These are phyloP conservation scores for Burhinus bistriatus DNA, from an alignment of 2,113 vertebrate species.

Conservation along the genomic window DNA sequence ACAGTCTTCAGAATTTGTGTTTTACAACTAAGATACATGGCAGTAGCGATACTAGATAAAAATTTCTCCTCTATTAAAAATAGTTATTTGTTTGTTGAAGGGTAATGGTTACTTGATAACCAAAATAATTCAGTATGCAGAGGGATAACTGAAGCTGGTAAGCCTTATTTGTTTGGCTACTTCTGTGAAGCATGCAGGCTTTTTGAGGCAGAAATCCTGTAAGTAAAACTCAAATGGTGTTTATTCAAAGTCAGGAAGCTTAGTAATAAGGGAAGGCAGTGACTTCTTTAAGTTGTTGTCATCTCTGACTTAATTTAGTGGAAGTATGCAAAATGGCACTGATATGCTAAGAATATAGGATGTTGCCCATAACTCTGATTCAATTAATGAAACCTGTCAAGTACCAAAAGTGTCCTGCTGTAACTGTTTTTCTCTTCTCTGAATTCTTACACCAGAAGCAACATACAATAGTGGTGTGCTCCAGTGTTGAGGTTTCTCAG, in stretches of 20 bases:
- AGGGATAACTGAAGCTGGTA: neutral
- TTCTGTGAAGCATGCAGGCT: conserved; percentile 38
- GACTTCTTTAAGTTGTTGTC: neutral
- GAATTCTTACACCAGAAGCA: conserved; percentile 28
- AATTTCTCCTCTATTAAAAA: neutral
- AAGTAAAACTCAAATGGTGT: neutral
- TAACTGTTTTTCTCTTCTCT: conserved; percentile 56
- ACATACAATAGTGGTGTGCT: neutral
- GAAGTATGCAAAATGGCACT: neutral
- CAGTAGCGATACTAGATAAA: neutral
- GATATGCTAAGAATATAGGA: neutral
- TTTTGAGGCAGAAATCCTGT: conserved; percentile 17
- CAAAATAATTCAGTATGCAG: neutral
- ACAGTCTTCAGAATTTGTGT: neutral
- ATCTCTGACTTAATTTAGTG: neutral
- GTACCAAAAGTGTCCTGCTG: conserved; percentile 29
- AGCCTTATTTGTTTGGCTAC: conserved; percentile 18
- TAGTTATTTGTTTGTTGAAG: neutral
- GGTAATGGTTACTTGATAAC: neutral
- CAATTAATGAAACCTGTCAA: neutral
- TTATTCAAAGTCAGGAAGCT: neutral
- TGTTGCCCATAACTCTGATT: neutral
- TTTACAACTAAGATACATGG: neutral
- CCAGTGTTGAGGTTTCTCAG: conserved; percentile 59
- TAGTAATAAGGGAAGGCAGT: neutral